Conservation (phyloP, 2,888 invertebrate species). For the Acrobasis repandana region DNA sequence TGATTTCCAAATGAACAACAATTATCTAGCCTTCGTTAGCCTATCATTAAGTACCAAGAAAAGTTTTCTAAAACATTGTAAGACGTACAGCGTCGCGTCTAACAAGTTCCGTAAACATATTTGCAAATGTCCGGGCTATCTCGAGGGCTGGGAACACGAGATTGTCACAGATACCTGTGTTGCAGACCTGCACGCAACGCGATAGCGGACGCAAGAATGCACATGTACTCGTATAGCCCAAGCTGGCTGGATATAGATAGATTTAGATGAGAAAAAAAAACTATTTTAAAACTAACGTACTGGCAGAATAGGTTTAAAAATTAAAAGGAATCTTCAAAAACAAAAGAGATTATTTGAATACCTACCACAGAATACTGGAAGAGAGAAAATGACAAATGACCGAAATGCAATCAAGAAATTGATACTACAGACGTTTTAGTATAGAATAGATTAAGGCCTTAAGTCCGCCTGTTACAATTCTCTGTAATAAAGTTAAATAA, state of each 20-base stretch:
- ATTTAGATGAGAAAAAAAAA: background rate
- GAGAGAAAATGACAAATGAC: no score
- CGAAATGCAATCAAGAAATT: no score
- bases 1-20: background rate
- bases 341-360: background rate
- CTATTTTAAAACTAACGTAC: background rate
- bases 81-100: constrained; percentile 15
- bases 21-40: background rate
- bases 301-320: background rate
- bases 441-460: no score
- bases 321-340: background rate
- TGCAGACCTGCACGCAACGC: constrained; percentile 14
- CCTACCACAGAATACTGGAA: background rate
- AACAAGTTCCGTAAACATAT: constrained; percentile 19
- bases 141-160: constrained; percentile 12
- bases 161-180: constrained; percentile 18
- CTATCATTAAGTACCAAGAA: constrained; percentile 5
- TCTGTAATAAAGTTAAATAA: no score
- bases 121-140: constrained; percentile 17
- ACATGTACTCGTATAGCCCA: constrained; percentile 13
- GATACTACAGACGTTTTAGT: no score
- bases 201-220: constrained; percentile 19
- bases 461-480: no score
- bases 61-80: constrained; percentile 8
- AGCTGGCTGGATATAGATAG: constrained; percentile 24